Percentiles rank a stretch among this genome's conserved stretches.
Conservation (phyloP, 2,888 invertebrate genomes). For the Piscicola geometra region DNA sequence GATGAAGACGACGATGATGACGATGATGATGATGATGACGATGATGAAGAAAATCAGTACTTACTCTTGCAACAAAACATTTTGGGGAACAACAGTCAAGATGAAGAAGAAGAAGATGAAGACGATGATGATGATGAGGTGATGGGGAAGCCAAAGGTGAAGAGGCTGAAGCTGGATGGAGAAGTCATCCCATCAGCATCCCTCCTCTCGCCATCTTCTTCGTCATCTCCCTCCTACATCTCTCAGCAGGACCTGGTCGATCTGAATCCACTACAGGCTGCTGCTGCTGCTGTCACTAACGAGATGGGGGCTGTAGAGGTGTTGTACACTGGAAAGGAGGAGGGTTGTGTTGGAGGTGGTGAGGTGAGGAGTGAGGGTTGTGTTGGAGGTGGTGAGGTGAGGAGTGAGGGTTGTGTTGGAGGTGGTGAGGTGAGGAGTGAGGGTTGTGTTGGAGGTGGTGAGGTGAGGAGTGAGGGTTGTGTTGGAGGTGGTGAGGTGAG, state of each 20-base stretch:
- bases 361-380: not conserved
- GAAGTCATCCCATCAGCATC: not conserved
- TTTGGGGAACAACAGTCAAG: not conserved
- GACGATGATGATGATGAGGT: slow-evolving; percentile 18
- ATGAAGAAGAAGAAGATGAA: slow-evolving; percentile 20
- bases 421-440: too few species aligned
- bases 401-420: not conserved
- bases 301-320: not conserved
- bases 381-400: not conserved
- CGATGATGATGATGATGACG: slow-evolving; percentile 63
- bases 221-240: slow-evolving; percentile 2
- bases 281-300: too few species aligned
- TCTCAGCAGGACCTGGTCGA: not conserved
- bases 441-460: too few species aligned
- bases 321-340: not conserved
- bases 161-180: not conserved
- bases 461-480: too few species aligned
- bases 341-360: not conserved
- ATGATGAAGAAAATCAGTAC: slow-evolving; percentile 23
- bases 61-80: not conserved
- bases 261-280: not conserved
- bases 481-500: too few species aligned
- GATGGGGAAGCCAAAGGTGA: not conserved
- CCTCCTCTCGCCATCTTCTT: not conserved
- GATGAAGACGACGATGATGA: slow-evolving; percentile 42